Percentiles rank a stretch among this genome's conserved stretches.
Conservation (phyloP, 2,113 vertebrate species). For the Nycticryphes semicollaris region DNA sequence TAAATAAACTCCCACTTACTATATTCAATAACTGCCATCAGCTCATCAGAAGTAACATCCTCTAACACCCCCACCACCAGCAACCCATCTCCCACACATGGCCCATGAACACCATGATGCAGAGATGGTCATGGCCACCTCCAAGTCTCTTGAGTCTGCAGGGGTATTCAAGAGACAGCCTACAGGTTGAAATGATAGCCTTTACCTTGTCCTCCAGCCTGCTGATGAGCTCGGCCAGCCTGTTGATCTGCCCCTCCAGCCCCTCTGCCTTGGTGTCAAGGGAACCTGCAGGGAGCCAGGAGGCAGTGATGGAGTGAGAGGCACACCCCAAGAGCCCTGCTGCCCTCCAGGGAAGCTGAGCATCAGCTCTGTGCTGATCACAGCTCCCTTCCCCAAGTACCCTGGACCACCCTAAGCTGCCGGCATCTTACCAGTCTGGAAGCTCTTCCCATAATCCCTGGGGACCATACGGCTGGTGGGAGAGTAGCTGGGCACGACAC, state of each 20-base stretch:
- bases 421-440: slow-evolving; percentile 76
- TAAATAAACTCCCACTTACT: background rate
- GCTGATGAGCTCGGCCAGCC: slow-evolving; percentile 90
- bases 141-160: background rate
- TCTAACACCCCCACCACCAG: background rate
- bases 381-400: background rate
- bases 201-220: slow-evolving; percentile 94
- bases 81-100: background rate
- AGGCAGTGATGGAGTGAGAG: background rate
- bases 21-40: background rate
- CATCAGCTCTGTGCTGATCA: accelerated
- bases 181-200: accelerated
- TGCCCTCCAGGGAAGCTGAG: background rate
- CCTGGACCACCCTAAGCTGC: background rate
- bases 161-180: background rate
- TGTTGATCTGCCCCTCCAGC: slow-evolving; percentile 90
- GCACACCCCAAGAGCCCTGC: accelerated
- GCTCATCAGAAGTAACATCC: background rate
- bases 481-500: slow-evolving; percentile 77
- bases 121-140: background rate
- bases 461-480: slow-evolving; percentile 80
- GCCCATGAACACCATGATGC: accelerated
- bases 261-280: slow-evolving; percentile 87
- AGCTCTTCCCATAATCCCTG: slow-evolving; percentile 79
- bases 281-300: slow-evolving; percentile 45